Percentiles rank a stretch among this genome's conserved stretches.
phyloP scores from a whole-genome alignment of 1,140 invertebrate species.

The Triops cancriformis region DNA sequence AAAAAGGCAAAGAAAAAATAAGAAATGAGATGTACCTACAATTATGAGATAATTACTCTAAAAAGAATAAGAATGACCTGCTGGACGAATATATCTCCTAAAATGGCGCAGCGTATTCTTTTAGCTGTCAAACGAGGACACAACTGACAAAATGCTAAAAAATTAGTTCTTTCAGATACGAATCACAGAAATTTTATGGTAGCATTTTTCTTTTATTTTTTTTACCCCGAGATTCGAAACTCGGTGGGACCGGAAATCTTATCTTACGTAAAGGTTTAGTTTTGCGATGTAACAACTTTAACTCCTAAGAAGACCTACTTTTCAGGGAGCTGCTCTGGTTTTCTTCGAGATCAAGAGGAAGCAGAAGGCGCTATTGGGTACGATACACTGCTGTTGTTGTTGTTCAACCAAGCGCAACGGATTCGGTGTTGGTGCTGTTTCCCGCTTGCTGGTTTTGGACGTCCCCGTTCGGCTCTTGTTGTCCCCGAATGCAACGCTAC shows the following conservation, averaged over 20 bases:
- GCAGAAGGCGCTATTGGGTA: not conserved
- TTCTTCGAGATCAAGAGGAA: constrained; percentile 5
- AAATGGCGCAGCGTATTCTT: too few relatives aligned
- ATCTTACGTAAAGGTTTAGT: not conserved
- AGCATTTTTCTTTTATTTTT: too few relatives aligned
- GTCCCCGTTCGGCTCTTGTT: constrained; percentile 8
- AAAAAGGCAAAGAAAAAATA: too few relatives aligned
- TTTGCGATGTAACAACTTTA: not conserved
- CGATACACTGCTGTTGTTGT: constrained; percentile 4
- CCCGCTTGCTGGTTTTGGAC: not conserved
- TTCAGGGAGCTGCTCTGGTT: not conserved
- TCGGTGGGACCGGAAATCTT: not conserved
- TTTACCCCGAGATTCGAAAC: not conserved
- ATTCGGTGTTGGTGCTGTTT: not conserved
- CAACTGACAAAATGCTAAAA: too few relatives aligned
- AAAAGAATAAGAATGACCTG: too few relatives aligned
- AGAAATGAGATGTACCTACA: too few relatives aligned
- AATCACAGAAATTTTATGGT: too few relatives aligned
- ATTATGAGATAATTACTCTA: too few relatives aligned
- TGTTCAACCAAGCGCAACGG: not conserved
- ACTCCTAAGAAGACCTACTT: not conserved
- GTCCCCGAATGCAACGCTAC: not conserved
- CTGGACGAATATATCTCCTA: too few relatives aligned
- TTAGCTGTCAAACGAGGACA: too few relatives aligned
- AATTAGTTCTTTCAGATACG: too few relatives aligned